Conservation (phyloP, 2,797 vertebrate genomes). For the Sebastiscus tertius region DNA sequence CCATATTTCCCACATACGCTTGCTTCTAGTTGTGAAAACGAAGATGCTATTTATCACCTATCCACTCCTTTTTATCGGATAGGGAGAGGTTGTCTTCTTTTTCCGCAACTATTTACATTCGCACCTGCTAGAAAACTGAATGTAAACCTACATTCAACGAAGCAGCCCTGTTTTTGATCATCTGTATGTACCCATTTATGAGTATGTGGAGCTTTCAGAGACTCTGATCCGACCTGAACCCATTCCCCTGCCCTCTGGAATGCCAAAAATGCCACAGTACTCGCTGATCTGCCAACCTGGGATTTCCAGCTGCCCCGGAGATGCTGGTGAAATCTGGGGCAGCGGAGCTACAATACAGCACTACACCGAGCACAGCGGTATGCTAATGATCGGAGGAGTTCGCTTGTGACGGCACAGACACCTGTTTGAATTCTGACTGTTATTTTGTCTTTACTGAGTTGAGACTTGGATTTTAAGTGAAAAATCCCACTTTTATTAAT, state of each 20-base stretch:
- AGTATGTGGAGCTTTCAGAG: conserved; percentile 9
- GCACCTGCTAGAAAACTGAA: neutral
- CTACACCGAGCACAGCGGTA: neutral
- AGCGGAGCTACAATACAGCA: neutral
- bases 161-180: neutral
- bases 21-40: neutral
- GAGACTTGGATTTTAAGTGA: neutral
- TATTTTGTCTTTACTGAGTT: neutral
- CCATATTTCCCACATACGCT: neutral
- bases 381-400: neutral
- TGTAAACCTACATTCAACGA: neutral
- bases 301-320: conserved; percentile 49
- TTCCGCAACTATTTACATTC: neutral
- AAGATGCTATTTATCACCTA: neutral
- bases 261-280: conserved; percentile 56
- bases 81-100: neutral
- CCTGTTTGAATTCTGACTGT: neutral
- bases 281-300: conserved; percentile 49
- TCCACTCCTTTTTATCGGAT: neutral
- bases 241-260: conserved; percentile 55
- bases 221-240: conserved; percentile 49
- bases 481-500: too few relatives aligned
- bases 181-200: conserved; percentile 19
- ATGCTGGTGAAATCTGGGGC: conserved; percentile 41
- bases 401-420: neutral